Percentiles rank a stretch among this genome's conserved stretches.
Evolutionary conservation across 2,888 invertebrate genomes (phyloP).

Genomic region (Dichetophora obliterata): DNA sequence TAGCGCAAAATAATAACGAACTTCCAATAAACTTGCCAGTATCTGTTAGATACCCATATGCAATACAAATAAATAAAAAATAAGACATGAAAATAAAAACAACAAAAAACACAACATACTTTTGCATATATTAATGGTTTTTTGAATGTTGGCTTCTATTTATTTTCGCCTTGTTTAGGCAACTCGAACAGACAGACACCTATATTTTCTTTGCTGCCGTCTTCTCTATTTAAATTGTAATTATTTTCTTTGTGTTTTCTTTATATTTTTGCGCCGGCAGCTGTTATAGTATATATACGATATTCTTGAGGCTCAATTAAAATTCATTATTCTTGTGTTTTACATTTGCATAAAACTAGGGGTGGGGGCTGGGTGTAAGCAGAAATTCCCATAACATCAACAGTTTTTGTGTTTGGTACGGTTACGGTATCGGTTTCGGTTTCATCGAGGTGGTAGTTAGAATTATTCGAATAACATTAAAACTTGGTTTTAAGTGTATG

Average conservation of each 20-base stretch:
- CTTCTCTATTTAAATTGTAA: constrained; percentile 21
- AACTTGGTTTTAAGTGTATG: too few species aligned
- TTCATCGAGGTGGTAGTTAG: constrained; percentile 2
- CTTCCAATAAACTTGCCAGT: neutral
- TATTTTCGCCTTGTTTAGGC: constrained; percentile 14
- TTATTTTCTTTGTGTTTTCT: constrained; percentile 6
- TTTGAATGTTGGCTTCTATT: neutral
- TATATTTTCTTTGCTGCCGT: constrained; percentile 9
- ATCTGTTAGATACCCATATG: neutral
- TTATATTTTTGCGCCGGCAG: constrained; percentile 17
- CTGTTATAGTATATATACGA: neutral
- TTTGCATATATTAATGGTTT: neutral
- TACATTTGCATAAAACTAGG: constrained; percentile 20
- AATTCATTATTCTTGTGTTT: constrained; percentile 32
- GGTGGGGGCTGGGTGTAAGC: neutral
- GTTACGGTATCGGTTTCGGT: neutral
- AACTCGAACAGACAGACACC: constrained; percentile 10
- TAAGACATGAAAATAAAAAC: neutral
- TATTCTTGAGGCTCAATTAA: constrained; percentile 33
- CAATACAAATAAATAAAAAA: neutral
- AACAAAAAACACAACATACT: neutral
- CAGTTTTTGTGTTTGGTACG: neutral
- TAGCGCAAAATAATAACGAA: neutral
- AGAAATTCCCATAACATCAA: constrained; percentile 12
- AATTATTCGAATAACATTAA: neutral